phyloP scores from a whole-genome alignment of 2,113 vertebrate species.

The Oreochromis spilurus region DNA sequence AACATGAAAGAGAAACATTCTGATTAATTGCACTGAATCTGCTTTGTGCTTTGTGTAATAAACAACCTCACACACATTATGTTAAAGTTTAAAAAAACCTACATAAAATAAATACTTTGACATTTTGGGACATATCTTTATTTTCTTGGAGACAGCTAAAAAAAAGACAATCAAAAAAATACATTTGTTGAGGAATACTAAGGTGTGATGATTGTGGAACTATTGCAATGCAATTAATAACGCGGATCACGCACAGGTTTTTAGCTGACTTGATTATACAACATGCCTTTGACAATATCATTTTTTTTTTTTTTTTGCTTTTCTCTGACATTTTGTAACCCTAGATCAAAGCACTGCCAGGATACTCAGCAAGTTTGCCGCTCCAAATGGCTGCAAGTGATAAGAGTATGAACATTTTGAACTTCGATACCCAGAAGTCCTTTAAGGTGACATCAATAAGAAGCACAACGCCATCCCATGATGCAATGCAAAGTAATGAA shows the following conservation, averaged over 20 bases:
- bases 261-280: neutral
- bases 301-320: neutral
- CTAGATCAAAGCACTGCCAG: neutral
- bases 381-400: neutral
- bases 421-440: constrained; percentile 4
- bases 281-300: neutral
- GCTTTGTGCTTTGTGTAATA: neutral
- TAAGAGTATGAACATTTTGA: constrained; percentile 13
- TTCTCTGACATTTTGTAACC: neutral
- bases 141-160: neutral
- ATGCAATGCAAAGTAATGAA: neutral
- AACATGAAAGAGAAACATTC: neutral
- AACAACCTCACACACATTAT: neutral
- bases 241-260: neutral
- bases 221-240: neutral
- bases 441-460: constrained; percentile 21
- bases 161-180: neutral
- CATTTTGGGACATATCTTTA: neutral
- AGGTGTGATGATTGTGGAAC: neutral
- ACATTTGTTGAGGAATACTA: neutral
- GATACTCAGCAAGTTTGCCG: neutral
- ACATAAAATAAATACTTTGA: neutral
- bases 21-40: neutral
- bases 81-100: neutral
- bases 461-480: neutral